Percentiles rank a stretch among this genome's conserved stretches.
Conservation (phyloP, 1,140 invertebrate species). For the Colletes latitarsis region DNA sequence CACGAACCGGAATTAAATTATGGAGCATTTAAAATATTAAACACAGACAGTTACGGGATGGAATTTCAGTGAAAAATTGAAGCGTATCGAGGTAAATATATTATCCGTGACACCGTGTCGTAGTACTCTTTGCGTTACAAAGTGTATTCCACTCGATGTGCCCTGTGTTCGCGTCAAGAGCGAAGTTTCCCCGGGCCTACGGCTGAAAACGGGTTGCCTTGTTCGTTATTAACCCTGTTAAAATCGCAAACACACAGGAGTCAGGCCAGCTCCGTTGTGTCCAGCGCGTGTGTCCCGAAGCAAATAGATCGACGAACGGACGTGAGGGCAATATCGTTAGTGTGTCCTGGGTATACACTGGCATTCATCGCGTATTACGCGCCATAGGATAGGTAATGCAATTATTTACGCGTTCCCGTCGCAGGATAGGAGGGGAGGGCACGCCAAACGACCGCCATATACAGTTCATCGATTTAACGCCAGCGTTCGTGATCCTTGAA, state of each 20-base stretch:
- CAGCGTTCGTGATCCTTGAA: conserved; percentile 31
- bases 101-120: no score
- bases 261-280: conserved; percentile 21
- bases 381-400: conserved; percentile 59
- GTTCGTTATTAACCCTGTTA: conserved; percentile 14
- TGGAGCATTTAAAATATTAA: no score
- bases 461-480: conserved; percentile 50
- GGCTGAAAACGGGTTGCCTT: not conserved
- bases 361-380: conserved; percentile 64
- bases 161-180: not conserved
- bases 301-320: conserved; percentile 59
- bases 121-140: no score
- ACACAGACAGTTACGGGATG: no score
- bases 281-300: conserved; percentile 39
- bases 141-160: not conserved
- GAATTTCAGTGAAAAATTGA: no score
- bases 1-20: no score
- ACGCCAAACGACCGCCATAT: not conserved
- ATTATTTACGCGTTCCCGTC: conserved; percentile 66
- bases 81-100: no score
- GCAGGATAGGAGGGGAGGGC: not conserved
- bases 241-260: conserved; percentile 17
- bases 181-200: not conserved
- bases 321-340: conserved; percentile 64
- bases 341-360: conserved; percentile 56